A percentile compares a stretch with the other conserved stretches of the same genome.
These are phyloP conservation scores for Ladona fulva DNA, from an alignment of 1,140 invertebrate genomes.

Conservation along the genomic window DNA sequence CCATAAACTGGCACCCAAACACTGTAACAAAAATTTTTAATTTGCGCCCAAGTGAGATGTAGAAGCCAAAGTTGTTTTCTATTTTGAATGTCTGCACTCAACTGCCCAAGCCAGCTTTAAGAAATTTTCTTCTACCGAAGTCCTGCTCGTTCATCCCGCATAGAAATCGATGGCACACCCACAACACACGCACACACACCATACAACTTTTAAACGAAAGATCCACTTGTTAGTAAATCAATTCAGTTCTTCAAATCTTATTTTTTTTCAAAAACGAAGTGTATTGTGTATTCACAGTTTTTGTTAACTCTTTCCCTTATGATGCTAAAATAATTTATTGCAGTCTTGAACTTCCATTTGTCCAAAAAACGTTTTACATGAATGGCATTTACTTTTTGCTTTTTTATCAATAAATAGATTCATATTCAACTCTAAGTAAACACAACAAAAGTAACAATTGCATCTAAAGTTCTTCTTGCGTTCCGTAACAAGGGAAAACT, in stretches of 20 bases:
- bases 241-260: neutral
- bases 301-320: neutral
- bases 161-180: neutral
- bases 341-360: conserved; percentile 9
- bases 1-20: conserved; percentile 6
- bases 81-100: neutral
- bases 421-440: conserved; percentile 7
- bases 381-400: conserved; percentile 1
- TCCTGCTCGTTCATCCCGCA: neutral
- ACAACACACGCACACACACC: neutral
- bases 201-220: neutral
- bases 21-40: neutral
- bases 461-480: neutral
- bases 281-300: conserved; percentile 10
- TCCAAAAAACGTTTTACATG: conserved; percentile 4
- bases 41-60: neutral
- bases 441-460: conserved; percentile 6
- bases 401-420: conserved; percentile 9
- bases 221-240: conserved; percentile 7
- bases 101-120: neutral
- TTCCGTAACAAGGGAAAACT: conserved; percentile 1
- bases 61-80: neutral
- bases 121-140: neutral
- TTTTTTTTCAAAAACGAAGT: neutral
- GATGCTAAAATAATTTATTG: conserved; percentile 10